A percentile compares a stretch with the other conserved stretches of the same genome.
These are phyloP conservation scores for Cecropterus lyciades DNA, from an alignment of 1,140 invertebrate species.

Conservation along the genomic window DNA sequence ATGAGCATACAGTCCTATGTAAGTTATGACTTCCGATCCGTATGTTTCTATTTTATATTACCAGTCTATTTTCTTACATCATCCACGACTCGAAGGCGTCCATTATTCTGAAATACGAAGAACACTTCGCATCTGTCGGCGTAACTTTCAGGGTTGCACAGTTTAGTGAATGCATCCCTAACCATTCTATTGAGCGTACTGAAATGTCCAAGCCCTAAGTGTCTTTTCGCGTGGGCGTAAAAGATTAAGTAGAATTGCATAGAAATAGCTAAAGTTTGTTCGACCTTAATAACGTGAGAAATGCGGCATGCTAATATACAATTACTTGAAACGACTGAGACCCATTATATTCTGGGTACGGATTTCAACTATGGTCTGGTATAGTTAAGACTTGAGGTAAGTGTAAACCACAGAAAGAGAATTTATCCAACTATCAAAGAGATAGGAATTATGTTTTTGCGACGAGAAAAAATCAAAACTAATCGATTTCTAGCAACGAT, in stretches of 20 bases:
- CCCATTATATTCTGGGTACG: no score
- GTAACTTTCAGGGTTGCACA: conserved; percentile 39
- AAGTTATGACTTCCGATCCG: no score
- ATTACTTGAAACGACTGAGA: background rate
- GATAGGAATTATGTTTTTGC: no score
- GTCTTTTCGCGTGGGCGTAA: conserved; percentile 50
- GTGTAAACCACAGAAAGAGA: no score
- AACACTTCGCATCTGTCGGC: conserved; percentile 34
- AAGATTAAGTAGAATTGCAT: conserved; percentile 34
- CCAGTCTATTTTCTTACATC: background rate
- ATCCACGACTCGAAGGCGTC: conserved; percentile 6
- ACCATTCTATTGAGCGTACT: conserved; percentile 56
- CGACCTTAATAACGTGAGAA: conserved; percentile 16
- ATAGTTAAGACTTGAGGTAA: no score
- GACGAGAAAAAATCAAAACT: no score
- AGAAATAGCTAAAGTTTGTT: conserved; percentile 1
- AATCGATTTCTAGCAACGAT: no score
- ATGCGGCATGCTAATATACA: background rate
- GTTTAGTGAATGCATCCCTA: conserved; percentile 57
- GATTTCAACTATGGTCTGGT: no score
- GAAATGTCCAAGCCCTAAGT: conserved; percentile 68
- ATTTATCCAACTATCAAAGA: no score
- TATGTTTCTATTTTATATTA: no score
- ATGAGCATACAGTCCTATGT: no score
- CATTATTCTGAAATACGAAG: conserved; percentile 31